Evolutionary conservation across 2,113 vertebrate species (phyloP).

Genomic region (Ctenomys sociabilis): DNA sequence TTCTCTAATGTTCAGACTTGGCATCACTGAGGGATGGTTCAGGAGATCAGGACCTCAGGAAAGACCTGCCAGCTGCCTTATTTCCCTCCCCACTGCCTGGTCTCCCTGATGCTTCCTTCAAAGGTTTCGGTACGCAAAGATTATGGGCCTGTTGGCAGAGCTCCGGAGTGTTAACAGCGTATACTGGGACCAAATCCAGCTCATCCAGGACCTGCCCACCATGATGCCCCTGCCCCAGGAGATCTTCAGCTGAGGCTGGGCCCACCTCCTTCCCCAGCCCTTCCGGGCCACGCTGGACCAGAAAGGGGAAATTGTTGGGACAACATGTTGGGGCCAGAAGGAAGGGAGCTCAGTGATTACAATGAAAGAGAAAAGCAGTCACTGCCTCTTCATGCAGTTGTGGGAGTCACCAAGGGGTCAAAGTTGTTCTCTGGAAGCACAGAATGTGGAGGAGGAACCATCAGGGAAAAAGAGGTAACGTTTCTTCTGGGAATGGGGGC

Average conservation of each 20-base stretch:
- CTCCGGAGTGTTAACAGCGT: conserved; percentile 82
- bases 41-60: not conserved
- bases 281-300: not conserved
- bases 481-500: not conserved
- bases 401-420: not conserved
- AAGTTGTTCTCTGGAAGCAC: conserved; percentile 55
- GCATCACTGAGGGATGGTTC: not conserved
- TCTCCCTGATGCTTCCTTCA: not conserved
- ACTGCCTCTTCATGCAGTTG: conserved; percentile 62
- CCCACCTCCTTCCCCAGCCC: not conserved
- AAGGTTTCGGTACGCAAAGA: conserved; percentile 86
- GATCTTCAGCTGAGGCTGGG: conserved; percentile 82
- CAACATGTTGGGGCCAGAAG: not conserved
- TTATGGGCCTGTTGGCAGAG: conserved; percentile 84
- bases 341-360: too few species aligned
- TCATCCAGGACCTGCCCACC: conserved; percentile 79
- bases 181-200: conserved; percentile 82
- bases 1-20: conserved; percentile 11
- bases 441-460: not conserved
- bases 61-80: not conserved
- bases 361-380: conserved; percentile 58
- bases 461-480: not conserved
- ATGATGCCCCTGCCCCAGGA: conserved; percentile 85
- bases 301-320: not conserved
- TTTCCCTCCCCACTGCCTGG: conserved; percentile 27